These are phyloP conservation scores for Caenorhabditis remanei DNA, from an alignment of 1,140 invertebrate species.

Conservation along the genomic window DNA sequence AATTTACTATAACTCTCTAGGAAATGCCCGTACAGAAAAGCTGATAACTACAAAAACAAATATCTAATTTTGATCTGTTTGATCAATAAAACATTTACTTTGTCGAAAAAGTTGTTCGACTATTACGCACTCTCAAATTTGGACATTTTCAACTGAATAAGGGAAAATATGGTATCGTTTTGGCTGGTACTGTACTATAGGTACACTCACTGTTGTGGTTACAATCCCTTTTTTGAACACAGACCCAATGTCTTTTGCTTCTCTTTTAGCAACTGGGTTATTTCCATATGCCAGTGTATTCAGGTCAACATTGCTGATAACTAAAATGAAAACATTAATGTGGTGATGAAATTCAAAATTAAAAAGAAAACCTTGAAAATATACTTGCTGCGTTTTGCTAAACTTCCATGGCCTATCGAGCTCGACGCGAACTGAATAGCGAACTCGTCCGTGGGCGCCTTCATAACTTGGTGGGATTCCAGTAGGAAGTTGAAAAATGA, in stretches of 20 bases:
- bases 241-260: neutral
- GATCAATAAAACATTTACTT: too few relatives aligned
- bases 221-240: neutral
- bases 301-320: neutral
- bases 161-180: too few relatives aligned
- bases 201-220: neutral
- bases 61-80: too few relatives aligned
- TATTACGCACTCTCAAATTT: too few relatives aligned
- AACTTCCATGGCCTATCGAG: constrained; percentile 24
- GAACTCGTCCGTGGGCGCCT: neutral
- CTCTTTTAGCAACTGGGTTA: neutral
- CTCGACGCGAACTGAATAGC: neutral
- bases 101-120: neutral
- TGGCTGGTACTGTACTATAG: too few relatives aligned
- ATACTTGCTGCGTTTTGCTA: neutral
- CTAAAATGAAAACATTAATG: neutral
- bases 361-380: neutral
- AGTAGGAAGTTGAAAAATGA: neutral
- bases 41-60: too few relatives aligned
- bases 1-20: too few relatives aligned
- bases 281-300: neutral
- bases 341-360: neutral
- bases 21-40: too few relatives aligned
- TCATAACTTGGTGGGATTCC: neutral
- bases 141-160: too few relatives aligned